A percentile compares a stretch with the other conserved stretches of the same genome.
These are phyloP conservation scores for Oceanodroma tethys DNA, from an alignment of 2,113 vertebrate genomes.

Conservation along the genomic window DNA sequence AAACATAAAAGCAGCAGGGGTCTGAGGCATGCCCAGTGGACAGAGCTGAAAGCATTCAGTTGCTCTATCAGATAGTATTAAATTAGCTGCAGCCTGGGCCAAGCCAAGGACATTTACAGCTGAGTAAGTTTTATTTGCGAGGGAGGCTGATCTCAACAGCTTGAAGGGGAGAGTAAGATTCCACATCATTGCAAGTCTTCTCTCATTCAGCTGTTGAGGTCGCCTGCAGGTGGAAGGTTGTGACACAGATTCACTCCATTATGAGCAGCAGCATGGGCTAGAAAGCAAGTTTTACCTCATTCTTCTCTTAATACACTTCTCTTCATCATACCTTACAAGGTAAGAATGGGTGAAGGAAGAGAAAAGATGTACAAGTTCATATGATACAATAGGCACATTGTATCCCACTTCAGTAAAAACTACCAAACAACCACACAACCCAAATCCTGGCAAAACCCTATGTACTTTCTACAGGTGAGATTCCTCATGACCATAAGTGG, in stretches of 20 bases:
- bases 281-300: slow-evolving; percentile 84
- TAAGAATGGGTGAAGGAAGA: slow-evolving; percentile 68
- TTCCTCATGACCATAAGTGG: neutral
- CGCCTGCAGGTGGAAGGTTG: slow-evolving; percentile 42
- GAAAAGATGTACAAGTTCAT: slow-evolving; percentile 44
- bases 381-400: neutral
- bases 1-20: slow-evolving; percentile 27
- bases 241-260: slow-evolving; percentile 37
- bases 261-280: slow-evolving; percentile 39
- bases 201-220: slow-evolving; percentile 74
- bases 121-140: slow-evolving; percentile 52
- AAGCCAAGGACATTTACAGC: slow-evolving; percentile 43
- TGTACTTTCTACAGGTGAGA: neutral
- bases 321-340: slow-evolving; percentile 89
- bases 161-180: slow-evolving; percentile 58
- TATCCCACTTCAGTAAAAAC: neutral
- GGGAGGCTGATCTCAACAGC: slow-evolving; percentile 76
- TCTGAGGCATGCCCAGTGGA: slow-evolving; percentile 60
- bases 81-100: slow-evolving; percentile 65
- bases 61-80: neutral
- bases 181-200: neutral
- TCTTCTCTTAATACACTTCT: slow-evolving; percentile 85
- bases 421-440: neutral
- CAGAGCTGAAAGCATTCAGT: slow-evolving; percentile 53
- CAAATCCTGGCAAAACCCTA: neutral